Evolutionary conservation across 2,888 invertebrate species (phyloP).

Genomic region (Cephus runcator): DNA sequence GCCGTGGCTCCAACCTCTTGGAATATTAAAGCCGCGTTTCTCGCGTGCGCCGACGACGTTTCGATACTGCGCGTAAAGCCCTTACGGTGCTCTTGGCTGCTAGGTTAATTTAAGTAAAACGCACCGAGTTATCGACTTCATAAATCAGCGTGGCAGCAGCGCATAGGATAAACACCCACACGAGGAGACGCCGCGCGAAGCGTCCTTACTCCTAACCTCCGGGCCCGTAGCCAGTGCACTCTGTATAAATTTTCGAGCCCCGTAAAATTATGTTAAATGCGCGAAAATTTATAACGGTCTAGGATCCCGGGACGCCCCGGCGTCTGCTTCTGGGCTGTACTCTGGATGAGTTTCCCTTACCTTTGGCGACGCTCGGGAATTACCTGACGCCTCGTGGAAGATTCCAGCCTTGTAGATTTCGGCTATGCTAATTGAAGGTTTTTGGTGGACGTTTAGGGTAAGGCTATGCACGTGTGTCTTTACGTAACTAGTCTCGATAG

Average conservation of each 20-base stretch:
- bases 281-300: background rate
- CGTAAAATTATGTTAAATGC: background rate
- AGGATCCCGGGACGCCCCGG: background rate
- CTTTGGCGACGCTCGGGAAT: background rate
- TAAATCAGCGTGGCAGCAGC: slow-evolving; percentile 4
- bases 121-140: slow-evolving; percentile 2
- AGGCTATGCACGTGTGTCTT: background rate
- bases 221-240: background rate
- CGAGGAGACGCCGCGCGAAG: background rate
- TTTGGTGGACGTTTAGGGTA: background rate
- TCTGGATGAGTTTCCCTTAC: background rate
- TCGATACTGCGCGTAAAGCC: background rate
- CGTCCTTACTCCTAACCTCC: background rate
- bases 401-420: background rate
- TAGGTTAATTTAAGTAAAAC: background rate
- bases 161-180: slow-evolving; percentile 2
- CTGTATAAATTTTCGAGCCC: background rate
- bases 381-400: background rate
- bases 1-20: background rate
- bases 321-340: background rate
- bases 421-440: background rate
- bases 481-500: background rate
- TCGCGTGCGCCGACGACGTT: background rate
- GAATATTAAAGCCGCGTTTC: background rate
- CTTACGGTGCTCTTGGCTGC: background rate